A percentile compares a stretch with the other conserved stretches of the same genome.
These are phyloP conservation scores for Cyphomyrus plagiostoma DNA, from an alignment of 2,113 vertebrate species.

Conservation along the genomic window DNA sequence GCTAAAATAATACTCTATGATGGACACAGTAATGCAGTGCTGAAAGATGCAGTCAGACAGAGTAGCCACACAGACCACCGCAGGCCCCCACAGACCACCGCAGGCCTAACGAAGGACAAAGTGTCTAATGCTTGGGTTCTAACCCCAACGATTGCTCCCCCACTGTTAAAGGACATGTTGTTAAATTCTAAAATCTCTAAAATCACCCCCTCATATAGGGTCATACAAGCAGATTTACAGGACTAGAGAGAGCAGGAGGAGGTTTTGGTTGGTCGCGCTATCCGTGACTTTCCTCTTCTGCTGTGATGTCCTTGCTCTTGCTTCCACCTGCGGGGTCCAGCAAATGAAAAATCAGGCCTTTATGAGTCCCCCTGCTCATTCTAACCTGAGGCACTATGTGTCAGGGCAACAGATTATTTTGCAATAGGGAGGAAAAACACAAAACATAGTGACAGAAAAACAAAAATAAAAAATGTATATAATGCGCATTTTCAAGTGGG, in stretches of 20 bases:
- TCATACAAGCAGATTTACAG: conserved; percentile 10
- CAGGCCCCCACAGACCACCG: not conserved
- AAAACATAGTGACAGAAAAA: not conserved
- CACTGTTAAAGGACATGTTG: not conserved
- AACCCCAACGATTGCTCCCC: not conserved
- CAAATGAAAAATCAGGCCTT: conserved; percentile 28
- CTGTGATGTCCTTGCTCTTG: conserved; percentile 25
- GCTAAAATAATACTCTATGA: not conserved
- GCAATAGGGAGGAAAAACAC: not conserved
- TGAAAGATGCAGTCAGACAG: not conserved
- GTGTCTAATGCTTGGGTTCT: not conserved
- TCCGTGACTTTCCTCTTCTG: conserved; percentile 26
- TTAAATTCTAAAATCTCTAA: conserved; percentile 6
- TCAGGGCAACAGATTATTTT: not conserved
- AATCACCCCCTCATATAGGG: not conserved
- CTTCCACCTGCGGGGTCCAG: conserved; percentile 32
- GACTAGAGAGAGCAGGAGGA: not conserved
- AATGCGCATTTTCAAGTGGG: not conserved
- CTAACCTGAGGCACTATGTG: conserved; percentile 19
- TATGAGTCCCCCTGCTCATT: not conserved
- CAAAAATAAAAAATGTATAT: not conserved
- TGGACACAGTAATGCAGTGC: not conserved
- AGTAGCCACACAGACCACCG: not conserved
- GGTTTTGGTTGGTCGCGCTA: not conserved
- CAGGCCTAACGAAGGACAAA: not conserved